Evolutionary conservation across 2,888 invertebrate genomes (phyloP).

Genomic region (Ennomos fuscantarius): DNA sequence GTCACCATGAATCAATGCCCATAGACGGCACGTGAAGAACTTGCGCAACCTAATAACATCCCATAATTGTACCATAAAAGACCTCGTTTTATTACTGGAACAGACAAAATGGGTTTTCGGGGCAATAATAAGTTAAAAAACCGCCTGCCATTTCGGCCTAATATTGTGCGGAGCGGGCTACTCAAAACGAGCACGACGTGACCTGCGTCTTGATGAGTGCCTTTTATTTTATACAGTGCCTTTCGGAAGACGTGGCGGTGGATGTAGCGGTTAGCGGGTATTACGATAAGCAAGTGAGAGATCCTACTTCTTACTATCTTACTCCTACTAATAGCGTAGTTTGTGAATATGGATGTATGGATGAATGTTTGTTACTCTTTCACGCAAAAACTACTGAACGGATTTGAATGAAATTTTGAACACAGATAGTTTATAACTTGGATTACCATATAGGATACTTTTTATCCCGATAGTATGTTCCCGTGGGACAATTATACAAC

Average conservation of each 20-base stretch:
- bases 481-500: too few relatives aligned
- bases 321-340: too few relatives aligned
- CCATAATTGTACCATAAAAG: conserved; percentile 54
- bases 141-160: conserved; percentile 62
- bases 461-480: too few relatives aligned
- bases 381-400: too few relatives aligned
- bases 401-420: too few relatives aligned
- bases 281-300: not conserved
- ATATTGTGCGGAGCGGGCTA: conserved; percentile 66
- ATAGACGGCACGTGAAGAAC: conserved; percentile 10
- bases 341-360: too few relatives aligned
- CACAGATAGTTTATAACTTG: too few relatives aligned
- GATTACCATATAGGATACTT: too few relatives aligned
- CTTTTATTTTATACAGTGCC: conserved; percentile 48
- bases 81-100: conserved; percentile 53
- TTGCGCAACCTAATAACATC: conserved; percentile 47
- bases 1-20: conserved; percentile 9
- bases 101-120: conserved; percentile 69
- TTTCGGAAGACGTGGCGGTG: conserved; percentile 13
- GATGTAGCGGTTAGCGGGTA: conserved; percentile 6
- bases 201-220: conserved; percentile 61
- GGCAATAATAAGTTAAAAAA: conserved; percentile 75
- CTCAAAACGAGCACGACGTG: conserved; percentile 74
- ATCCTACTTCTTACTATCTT: too few relatives aligned
- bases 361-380: too few relatives aligned